These are phyloP conservation scores for Brotula barbata DNA, from an alignment of 2,797 vertebrate genomes.

Conservation along the genomic window DNA sequence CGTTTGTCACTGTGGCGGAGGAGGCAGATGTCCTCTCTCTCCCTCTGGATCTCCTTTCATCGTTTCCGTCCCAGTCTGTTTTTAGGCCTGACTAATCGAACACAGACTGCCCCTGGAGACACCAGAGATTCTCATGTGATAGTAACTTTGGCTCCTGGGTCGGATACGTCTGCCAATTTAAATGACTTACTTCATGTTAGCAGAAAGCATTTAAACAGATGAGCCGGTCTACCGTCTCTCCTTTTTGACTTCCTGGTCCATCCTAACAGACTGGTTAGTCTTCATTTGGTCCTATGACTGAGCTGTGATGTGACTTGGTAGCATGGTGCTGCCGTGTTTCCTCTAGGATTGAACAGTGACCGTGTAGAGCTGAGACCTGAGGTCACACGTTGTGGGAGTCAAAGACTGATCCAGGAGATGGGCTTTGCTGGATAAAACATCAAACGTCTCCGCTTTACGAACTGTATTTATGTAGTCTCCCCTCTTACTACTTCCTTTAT, in stretches of 20 bases:
- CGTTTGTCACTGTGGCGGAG: slow-evolving; percentile 54
- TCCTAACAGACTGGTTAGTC: slow-evolving; percentile 2
- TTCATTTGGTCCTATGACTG: slow-evolving; percentile 3
- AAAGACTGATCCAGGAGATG: slow-evolving; percentile 9
- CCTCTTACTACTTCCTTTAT: slow-evolving; percentile 25
- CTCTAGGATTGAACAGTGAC: not conserved
- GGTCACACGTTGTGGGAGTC: slow-evolving; percentile 2
- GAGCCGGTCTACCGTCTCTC: slow-evolving; percentile 27
- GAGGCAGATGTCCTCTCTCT: slow-evolving; percentile 68
- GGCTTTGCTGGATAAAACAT: slow-evolving; percentile 6
- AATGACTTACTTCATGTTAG: slow-evolving; percentile 52
- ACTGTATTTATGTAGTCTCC: slow-evolving; percentile 10
- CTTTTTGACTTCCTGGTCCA: slow-evolving; percentile 30
- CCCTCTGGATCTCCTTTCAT: slow-evolving; percentile 64
- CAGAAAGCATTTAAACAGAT: slow-evolving; percentile 57
- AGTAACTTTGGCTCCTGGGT: slow-evolving; percentile 60
- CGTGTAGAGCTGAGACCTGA: not conserved
- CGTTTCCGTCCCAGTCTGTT: slow-evolving; percentile 68
- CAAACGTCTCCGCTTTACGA: slow-evolving; percentile 3
- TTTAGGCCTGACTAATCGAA: slow-evolving; percentile 70
- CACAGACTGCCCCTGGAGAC: slow-evolving; percentile 56
- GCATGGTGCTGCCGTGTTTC: no score
- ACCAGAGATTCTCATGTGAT: slow-evolving; percentile 70
- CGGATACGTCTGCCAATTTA: slow-evolving; percentile 46
- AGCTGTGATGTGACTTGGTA: slow-evolving; percentile 5